Base-by-base conservation (phyloP, 92 coral and sea anemone genomes). In the Epizoanthus rinbou region DNA sequence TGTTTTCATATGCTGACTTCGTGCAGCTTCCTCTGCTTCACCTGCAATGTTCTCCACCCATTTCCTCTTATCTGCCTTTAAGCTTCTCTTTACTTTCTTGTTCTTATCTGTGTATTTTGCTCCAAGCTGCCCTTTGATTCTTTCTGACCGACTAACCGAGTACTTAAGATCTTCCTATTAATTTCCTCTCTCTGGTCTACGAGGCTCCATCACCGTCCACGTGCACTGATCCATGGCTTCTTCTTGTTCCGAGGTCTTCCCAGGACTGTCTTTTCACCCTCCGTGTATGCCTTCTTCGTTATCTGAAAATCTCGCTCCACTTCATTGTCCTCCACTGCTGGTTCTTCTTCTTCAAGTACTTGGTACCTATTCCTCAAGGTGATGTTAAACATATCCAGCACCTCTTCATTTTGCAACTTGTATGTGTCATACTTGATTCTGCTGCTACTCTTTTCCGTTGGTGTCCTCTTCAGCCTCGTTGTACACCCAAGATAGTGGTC, bases 211-310 rank as follows among this genome's bases (percentile, higher is more conserved):
- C 74, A 80, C 18, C 28, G 64, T 54, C 39, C 83, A 24, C 28
- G 64, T 54, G 19, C 83, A 24, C 75, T 85, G 43, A 76, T 76
- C 84, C 84, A 85, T 75, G 84, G 78, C 62, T 86, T 86, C 47
- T 57, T 86, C 89, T 80, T 86, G 74, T 69, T 86, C 65, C 54
- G 71, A 13, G 89, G 89, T 72, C 69, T 69, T 9, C 76, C 89
- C 22, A 80, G 41, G 64, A 86, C 73, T 16, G 69, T 60, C 59
- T 86, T 66, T 28, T 28, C 31, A 28, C 0, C 31, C 31, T 69
- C 86, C 0, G 80, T 5, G 28, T 67, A 64, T 41, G 80, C 89
- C 72, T 80, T 69, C 79, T 37, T 64, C 86, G 52, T 86, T 23
- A 79, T 59, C 19, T 18, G 45, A 24, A 69, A 84, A 64, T 74